Evolutionary conservation across 2,888 invertebrate genomes (phyloP).

Genomic region (Drosophila niveifrons): DNA sequence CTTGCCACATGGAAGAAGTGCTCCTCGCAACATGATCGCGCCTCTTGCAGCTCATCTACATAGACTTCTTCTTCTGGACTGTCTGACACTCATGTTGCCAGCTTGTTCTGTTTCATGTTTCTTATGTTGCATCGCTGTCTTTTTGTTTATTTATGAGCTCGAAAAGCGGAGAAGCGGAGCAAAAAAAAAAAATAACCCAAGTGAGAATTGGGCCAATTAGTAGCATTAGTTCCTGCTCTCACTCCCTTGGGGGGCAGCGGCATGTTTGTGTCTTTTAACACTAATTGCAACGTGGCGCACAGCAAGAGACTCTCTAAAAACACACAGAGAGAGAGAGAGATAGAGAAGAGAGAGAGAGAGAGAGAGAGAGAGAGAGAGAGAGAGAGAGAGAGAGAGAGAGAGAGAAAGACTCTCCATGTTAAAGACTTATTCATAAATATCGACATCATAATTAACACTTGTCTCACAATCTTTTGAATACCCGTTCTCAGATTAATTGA

Average conservation of each 20-base stretch:
- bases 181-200: slow-evolving; percentile 51
- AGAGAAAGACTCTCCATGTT: too few species aligned
- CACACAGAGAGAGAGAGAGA: too few species aligned
- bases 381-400: too few species aligned
- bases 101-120: slow-evolving; percentile 77
- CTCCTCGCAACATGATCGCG: slow-evolving; percentile 56
- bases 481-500: slow-evolving; percentile 36
- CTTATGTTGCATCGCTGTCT: slow-evolving; percentile 46
- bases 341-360: too few species aligned
- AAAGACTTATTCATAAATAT: slow-evolving; percentile 20
- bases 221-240: slow-evolving; percentile 48
- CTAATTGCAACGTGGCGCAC: slow-evolving; percentile 67
- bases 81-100: slow-evolving; percentile 69
- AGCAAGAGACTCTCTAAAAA: not conserved
- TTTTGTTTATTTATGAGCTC: slow-evolving; percentile 74
- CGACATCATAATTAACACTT: slow-evolving; percentile 9
- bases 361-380: too few species aligned
- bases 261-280: slow-evolving; percentile 74
- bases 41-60: slow-evolving; percentile 56
- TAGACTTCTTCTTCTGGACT: slow-evolving; percentile 30
- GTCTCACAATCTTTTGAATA: slow-evolving; percentile 9
- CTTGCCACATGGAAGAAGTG: not conserved
- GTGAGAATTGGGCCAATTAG: slow-evolving; percentile 80
- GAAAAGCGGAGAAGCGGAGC: not conserved
- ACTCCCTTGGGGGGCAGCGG: slow-evolving; percentile 10